Base-by-base conservation (phyloP, 1,140 invertebrate species). In the Anagrus nilaparvatae region DNA sequence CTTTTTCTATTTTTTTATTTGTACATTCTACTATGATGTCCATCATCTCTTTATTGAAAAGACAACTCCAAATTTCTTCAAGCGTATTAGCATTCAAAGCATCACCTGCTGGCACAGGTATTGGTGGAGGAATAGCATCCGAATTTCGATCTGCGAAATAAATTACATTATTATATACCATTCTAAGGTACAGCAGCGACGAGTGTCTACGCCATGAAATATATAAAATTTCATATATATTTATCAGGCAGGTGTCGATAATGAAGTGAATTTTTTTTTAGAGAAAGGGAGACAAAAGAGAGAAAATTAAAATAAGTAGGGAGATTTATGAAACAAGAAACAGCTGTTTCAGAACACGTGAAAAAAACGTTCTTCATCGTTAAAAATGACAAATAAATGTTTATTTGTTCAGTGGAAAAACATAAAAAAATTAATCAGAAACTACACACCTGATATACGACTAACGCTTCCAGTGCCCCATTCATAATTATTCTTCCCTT, bases 1-100 rank as follows among this genome's bases (percentile, higher is more conserved):
- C 30, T 10, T 37, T 14, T 37, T 43, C 32, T n/a, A 47, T 47
- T 37, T 47, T 20, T 3, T 35, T 27, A 20, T 46, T 46, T 23
- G 39, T 46, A 19, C 20, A 17, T 13, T 43, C 31, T 10, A 24
- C 25, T 12, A 43, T 43, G 12, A 43, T 29, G 10, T 46, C 20
- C 1, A 35, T 30, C 1, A 36, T 43, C 13, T 36, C 14, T 1
- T 18, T 13, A 2, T 1, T 43, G 5, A 43, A 43, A 19, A 43
- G 27, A 2, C 36, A 17, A 28, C 19, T 16, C 24, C 33, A 43
- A 19, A 43, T 20, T 36, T 41, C 28, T 16, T 27, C 12, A 19
- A 43, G 4, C 4, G 12, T 36, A 35, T 28, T 14, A 25, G 27
- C 14, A 24, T 37, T 7, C n/a, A 4, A 13, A 25, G 23, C 35